Evolutionary conservation across 1,140 invertebrate genomes (phyloP).

Genomic region (Eubasilissa regina): DNA sequence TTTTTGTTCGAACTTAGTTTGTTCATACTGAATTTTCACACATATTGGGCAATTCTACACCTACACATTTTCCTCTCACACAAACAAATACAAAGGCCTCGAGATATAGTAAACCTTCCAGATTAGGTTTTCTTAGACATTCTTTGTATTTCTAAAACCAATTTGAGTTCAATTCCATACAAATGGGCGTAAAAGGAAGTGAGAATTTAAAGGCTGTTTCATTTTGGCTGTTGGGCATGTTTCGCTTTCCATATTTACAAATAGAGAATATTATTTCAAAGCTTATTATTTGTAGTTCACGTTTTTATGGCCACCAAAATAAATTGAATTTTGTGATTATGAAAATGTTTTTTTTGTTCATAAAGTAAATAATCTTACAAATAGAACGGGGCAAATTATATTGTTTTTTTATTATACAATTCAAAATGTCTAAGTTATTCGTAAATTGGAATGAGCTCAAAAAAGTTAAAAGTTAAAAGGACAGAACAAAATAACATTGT

Average conservation of each 20-base stretch:
- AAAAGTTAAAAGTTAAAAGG: no score
- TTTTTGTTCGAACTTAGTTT: no score
- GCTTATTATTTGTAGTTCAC: background rate
- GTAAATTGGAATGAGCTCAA: no score
- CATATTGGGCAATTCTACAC: constrained; percentile 2
- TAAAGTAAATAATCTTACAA: no score
- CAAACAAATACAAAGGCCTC: constrained; percentile 15
- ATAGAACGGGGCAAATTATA: no score
- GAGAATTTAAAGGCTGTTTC: constrained; percentile 8
- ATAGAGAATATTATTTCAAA: background rate
- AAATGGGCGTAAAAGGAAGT: constrained; percentile 23
- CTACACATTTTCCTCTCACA: constrained; percentile 4
- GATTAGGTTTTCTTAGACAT: constrained; percentile 24
- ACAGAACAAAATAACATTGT: no score
- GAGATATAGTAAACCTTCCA: constrained; percentile 15
- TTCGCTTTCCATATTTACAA: background rate
- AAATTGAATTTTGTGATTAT: no score
- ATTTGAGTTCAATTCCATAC: constrained; percentile 24
- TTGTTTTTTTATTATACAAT: no score
- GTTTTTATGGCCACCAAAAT: background rate
- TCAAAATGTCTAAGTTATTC: no score
- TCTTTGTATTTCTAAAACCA: constrained; percentile 33
- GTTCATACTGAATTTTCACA: constrained; percentile 22
- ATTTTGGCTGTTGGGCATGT: background rate
- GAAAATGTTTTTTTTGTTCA: no score